These are phyloP conservation scores for Drosophila ustulata DNA, from an alignment of 2,888 invertebrate genomes.

Conservation along the genomic window DNA sequence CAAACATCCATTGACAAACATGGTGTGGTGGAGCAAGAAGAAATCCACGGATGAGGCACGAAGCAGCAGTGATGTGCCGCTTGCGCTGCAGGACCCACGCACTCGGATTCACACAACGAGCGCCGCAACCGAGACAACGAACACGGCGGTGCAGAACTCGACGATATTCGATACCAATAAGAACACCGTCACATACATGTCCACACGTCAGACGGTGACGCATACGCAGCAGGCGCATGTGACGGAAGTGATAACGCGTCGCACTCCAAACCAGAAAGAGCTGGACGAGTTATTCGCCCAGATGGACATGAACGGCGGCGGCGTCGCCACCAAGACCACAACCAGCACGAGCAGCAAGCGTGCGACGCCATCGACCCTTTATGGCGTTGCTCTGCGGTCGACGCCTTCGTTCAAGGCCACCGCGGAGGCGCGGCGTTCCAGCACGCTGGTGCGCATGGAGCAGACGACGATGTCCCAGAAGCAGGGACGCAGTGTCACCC, in stretches of 20 bases:
- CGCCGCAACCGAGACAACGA: conserved; percentile 78
- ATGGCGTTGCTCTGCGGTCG: conserved; percentile 56
- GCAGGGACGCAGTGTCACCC: conserved; percentile 73
- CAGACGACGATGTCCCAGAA: conserved; percentile 77
- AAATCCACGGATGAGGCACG: conserved; percentile 32
- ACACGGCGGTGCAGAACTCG: conserved; percentile 78
- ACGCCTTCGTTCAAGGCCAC: conserved; percentile 58
- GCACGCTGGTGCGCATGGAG: conserved; percentile 68
- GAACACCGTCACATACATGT: conserved; percentile 69
- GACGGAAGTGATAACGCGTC: conserved; percentile 75
- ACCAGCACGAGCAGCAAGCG: conserved; percentile 34
- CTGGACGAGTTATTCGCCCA: conserved; percentile 71
- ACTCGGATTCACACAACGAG: conserved; percentile 76
- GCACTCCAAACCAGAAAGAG: conserved; percentile 75
- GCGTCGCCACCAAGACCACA: conserved; percentile 20
- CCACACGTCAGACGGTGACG: conserved; percentile 81
- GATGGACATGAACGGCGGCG: conserved; percentile 52
- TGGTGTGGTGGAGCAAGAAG: conserved; percentile 44
- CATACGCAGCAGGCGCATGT: conserved; percentile 75
- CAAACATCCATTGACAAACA: conserved; percentile 1
- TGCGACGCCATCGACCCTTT: conserved; percentile 45
- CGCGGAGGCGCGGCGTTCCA: conserved; percentile 54
- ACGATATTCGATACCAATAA: conserved; percentile 76
- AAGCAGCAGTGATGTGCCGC: conserved; percentile 26
- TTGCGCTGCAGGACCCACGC: conserved; percentile 78